Conservation (phyloP, 1,140 invertebrate species). For the Trichomalopsis sarcophagae region DNA sequence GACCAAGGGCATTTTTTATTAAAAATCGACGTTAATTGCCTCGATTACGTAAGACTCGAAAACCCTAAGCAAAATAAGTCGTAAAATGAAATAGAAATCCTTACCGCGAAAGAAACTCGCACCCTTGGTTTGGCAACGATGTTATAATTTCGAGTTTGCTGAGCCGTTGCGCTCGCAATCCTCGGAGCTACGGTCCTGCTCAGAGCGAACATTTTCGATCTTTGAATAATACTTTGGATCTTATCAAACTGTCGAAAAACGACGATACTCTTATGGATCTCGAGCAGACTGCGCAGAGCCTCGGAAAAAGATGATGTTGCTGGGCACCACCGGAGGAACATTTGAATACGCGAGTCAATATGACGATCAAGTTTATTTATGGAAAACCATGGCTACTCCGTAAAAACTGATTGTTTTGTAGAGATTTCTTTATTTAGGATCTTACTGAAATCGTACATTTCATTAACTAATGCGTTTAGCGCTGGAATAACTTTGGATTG, state of each 20-base stretch:
- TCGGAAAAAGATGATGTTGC: constrained; percentile 6
- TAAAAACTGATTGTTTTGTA: neutral
- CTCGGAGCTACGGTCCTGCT: neutral
- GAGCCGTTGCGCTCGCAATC: neutral
- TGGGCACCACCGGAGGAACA: neutral
- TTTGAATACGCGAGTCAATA: neutral
- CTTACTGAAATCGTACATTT: too few species aligned
- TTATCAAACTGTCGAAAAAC: neutral
- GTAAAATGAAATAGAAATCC: neutral
- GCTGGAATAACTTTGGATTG: neutral
- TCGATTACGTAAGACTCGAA: neutral
- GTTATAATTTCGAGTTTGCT: neutral
- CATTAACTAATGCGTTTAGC: neutral
- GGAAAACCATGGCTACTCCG: neutral
- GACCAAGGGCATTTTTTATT: too few species aligned
- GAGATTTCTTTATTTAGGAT: too few species aligned
- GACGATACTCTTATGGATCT: neutral
- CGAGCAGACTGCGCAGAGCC: neutral
- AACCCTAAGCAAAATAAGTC: neutral
- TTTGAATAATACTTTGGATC: neutral
- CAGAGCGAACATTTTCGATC: constrained; percentile 21
- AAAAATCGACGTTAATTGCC: neutral
- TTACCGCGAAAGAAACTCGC: constrained; percentile 16
- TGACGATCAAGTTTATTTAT: neutral
- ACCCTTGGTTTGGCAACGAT: constrained; percentile 14